A percentile compares a stretch with the other conserved stretches of the same genome.
Conservation (phyloP, 2,797 vertebrate genomes). For the Galaxias olidus region DNA sequence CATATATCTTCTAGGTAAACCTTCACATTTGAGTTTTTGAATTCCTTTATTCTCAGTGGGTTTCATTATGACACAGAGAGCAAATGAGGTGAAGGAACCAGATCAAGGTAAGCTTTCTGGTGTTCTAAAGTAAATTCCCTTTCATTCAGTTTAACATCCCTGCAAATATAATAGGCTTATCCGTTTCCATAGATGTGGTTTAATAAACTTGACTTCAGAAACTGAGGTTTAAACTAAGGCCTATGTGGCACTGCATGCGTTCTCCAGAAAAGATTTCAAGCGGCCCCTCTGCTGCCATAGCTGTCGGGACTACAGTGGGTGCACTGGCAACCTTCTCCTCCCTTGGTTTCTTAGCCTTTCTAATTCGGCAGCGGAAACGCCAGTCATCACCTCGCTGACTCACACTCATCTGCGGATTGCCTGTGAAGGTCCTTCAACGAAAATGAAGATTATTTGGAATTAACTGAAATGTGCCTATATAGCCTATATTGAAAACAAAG, state of each 20-base stretch:
- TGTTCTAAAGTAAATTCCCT: no score
- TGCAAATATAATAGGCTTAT: no score
- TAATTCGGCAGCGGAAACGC: neutral
- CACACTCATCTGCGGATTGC: neutral
- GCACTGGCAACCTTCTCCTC: neutral
- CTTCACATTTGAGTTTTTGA: no score
- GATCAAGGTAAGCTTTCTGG: no score
- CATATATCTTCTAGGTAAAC: no score
- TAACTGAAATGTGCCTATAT: no score
- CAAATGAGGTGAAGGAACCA: no score
- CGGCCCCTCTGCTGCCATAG: neutral
- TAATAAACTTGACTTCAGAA: neutral
- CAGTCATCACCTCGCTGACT: neutral
- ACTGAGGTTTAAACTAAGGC: neutral
- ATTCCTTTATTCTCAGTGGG: no score
- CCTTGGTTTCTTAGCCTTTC: neutral
- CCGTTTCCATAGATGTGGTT: neutral
- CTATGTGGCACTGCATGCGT: neutral
- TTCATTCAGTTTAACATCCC: no score
- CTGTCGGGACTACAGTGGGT: neutral
- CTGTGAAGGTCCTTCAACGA: neutral
- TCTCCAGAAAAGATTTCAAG: neutral
- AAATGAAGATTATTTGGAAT: neutral
- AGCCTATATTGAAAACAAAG: no score
- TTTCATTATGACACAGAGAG: no score